Base-by-base conservation (phyloP, 2,797 vertebrate genomes). In the Danio tinwini region DNA sequence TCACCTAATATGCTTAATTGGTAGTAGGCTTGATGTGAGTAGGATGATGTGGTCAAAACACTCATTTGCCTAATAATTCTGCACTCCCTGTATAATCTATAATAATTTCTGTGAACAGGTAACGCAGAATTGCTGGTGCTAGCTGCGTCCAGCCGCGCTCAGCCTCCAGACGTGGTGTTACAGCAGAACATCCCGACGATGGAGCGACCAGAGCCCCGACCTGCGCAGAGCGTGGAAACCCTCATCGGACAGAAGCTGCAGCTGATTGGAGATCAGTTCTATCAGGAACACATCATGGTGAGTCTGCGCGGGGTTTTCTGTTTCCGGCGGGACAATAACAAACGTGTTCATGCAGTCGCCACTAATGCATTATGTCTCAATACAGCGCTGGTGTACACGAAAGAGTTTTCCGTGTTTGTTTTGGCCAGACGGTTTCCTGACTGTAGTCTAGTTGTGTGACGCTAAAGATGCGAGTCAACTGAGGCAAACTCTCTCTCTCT, bases 231-330 rank as follows among this genome's bases (percentile, higher is more conserved):
- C 59, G 72, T 92, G 76, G 94, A 94, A 86, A 92, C 88, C 45
- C 89, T 87, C 83, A 93, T 95, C 8, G 94, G 93, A 55, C 93
- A 91, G 88, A 95, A 94, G 84, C 93, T 95, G 84, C 94, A 94
- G 87, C 90, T 93, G 86, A 94, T 95, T 73, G 94, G 93, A 85
- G 94, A 95, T 85, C 93, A 94, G 89, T 95, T 94, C 89, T 93
- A 94, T 83, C 89, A 89, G 84, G 92, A 94, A 80, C 93, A 93
- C 76, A 85, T 94, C 85, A 88, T 90, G 94, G 94, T 95, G 88
- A 92, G 93, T 80, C 64, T 80, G 74, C 21, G 55, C 12, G 19
- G 19, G n/a, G n/a, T 40, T 49, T 74, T 56, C 5, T 13, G 9
- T n/a, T 10, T 44, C 50, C 59, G 61, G 13, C 21, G 16, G 13